Evolutionary conservation across 2,113 vertebrate genomes (phyloP).

Genomic region (Odontesthes bonariensis): DNA sequence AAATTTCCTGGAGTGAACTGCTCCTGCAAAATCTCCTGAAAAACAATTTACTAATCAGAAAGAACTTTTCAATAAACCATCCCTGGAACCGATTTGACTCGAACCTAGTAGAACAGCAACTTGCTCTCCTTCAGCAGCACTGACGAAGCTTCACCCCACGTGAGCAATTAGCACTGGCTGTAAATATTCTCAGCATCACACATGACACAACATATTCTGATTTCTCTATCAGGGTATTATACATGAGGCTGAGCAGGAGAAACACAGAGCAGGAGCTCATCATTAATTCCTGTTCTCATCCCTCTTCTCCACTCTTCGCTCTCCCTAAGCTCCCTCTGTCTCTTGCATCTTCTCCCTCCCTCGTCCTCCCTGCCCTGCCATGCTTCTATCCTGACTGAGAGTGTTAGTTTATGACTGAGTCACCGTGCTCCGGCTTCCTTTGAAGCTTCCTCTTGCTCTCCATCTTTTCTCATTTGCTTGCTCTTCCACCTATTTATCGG

Average conservation of each 20-base stretch:
- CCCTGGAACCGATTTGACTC: conserved; percentile 47
- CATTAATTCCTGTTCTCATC: conserved; percentile 56
- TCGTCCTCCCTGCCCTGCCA: conserved; percentile 46
- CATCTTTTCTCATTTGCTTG: conserved; percentile 45
- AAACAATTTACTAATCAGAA: conserved; percentile 39
- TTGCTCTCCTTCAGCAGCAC: conserved; percentile 25
- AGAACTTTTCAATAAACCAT: conserved; percentile 34
- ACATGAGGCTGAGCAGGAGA: conserved; percentile 34
- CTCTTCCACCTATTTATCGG: conserved; percentile 21
- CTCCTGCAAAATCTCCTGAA: conserved; percentile 33
- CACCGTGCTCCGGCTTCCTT: conserved; percentile 65
- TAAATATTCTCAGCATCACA: conserved; percentile 51
- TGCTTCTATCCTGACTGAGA: conserved; percentile 66
- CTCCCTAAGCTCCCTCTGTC: conserved; percentile 43
- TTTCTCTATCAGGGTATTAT: conserved; percentile 42
- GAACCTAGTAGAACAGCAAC: conserved; percentile 16
- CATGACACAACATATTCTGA: conserved; percentile 44
- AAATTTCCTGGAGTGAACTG: conserved; percentile 7
- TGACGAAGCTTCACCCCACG: conserved; percentile 40
- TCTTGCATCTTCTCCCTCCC: conserved; percentile 40
- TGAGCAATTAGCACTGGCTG: conserved; percentile 45
- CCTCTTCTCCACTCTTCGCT: conserved; percentile 36
- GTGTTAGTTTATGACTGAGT: conserved; percentile 76
- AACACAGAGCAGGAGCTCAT: conserved; percentile 31
- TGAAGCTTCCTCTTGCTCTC: conserved; percentile 54